phyloP scores from a whole-genome alignment of 2,888 invertebrate genomes.

The Scaeva pyrastri region DNA sequence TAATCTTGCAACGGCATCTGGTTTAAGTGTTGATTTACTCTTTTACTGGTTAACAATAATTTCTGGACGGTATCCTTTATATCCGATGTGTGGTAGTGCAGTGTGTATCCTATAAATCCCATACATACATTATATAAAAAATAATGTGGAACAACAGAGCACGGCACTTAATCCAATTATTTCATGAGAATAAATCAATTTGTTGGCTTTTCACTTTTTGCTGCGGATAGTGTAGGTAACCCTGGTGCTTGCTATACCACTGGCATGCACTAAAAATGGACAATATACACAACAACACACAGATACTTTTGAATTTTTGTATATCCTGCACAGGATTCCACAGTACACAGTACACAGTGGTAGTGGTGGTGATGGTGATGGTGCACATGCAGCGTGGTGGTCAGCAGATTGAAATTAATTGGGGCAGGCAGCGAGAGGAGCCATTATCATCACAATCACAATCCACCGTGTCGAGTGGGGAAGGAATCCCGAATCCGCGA shows the following conservation, averaged over 20 bases:
- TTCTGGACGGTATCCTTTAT: constrained; percentile 73
- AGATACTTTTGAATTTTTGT: neutral
- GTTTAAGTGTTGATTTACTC: constrained; percentile 51
- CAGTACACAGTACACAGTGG: constrained; percentile 17
- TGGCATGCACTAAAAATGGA: constrained; percentile 17
- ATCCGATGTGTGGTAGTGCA: constrained; percentile 54
- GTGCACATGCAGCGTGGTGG: constrained; percentile 51
- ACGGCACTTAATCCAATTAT: constrained; percentile 74
- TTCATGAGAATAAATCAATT: constrained; percentile 75
- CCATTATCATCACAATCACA: constrained; percentile 44
- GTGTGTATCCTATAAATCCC: constrained; percentile 68
- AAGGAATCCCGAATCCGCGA: constrained; percentile 22
- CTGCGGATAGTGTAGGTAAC: constrained; percentile 1
- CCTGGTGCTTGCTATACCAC: too few species aligned
- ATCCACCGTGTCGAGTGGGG: constrained; percentile 19
- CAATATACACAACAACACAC: neutral
- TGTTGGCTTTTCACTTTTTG: constrained; percentile 70
- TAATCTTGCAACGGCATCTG: constrained; percentile 52
- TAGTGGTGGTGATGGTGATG: too few species aligned
- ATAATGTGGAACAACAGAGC: constrained; percentile 55
- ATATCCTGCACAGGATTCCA: constrained; percentile 25
- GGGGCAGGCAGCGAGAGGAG: constrained; percentile 48
- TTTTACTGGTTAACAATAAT: constrained; percentile 58
- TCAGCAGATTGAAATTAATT: constrained; percentile 70
- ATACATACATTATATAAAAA: constrained; percentile 39